Percentiles rank a stretch among this genome's conserved stretches.
These are phyloP conservation scores for Drosophila cognata DNA, from an alignment of 2,888 invertebrate species.

Conservation along the genomic window DNA sequence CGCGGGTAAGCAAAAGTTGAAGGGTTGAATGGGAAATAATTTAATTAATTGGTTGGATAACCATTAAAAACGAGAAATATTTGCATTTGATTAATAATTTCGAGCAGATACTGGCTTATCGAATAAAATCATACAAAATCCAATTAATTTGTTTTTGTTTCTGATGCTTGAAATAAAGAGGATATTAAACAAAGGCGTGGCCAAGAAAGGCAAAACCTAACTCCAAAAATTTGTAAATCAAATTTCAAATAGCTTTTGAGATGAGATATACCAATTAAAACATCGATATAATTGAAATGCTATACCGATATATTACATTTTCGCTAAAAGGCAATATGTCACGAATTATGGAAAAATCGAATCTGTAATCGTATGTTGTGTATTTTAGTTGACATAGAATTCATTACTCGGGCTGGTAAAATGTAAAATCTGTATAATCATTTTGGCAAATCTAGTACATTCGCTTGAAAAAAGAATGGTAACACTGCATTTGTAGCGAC, in stretches of 20 bases:
- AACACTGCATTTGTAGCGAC: constrained; percentile 40
- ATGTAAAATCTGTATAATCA: not conserved
- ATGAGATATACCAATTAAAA: not conserved
- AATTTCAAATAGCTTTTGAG: not conserved
- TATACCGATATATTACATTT: constrained; percentile 15
- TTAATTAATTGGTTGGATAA: constrained; percentile 29
- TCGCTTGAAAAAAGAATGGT: constrained; percentile 15
- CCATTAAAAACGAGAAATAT: constrained; percentile 50
- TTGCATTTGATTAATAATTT: constrained; percentile 56
- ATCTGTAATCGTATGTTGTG: not conserved
- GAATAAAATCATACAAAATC: constrained; percentile 52
- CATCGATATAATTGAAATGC: constrained; percentile 13
- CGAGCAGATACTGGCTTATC: constrained; percentile 63
- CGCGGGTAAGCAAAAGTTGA: constrained; percentile 14
- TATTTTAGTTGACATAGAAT: constrained; percentile 20
- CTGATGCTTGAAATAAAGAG: constrained; percentile 2
- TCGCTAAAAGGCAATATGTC: not conserved
- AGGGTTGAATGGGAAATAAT: constrained; percentile 16
- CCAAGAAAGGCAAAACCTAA: not conserved
- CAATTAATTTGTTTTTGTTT: constrained; percentile 8
- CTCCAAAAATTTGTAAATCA: not conserved
- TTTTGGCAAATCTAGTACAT: constrained; percentile 13
- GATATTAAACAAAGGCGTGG: not conserved
- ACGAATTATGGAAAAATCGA: not conserved
- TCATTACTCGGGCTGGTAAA: not conserved